phyloP scores from a whole-genome alignment of 2,113 vertebrate genomes.

The Galbula dea region DNA sequence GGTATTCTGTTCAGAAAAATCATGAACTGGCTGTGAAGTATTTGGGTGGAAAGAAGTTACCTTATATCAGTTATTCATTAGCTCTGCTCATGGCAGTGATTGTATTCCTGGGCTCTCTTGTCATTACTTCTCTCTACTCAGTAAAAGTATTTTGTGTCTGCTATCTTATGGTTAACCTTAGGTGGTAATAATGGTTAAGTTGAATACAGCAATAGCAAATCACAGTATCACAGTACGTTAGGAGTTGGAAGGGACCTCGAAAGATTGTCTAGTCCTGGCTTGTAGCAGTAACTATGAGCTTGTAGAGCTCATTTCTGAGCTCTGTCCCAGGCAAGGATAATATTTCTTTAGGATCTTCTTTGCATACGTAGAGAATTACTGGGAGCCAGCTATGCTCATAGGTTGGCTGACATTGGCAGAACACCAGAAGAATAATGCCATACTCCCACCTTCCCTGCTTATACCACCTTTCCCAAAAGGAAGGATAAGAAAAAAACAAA shows the following conservation, averaged over 20 bases:
- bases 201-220: not conserved
- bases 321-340: not conserved
- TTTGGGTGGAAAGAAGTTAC: not conserved
- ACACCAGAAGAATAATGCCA: not conserved
- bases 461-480: not conserved
- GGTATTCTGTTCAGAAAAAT: not conserved
- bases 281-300: not conserved
- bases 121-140: not conserved
- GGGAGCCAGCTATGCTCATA: not conserved
- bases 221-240: too few species aligned
- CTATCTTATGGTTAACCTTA: not conserved
- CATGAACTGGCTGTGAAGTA: not conserved
- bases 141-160: not conserved
- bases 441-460: not conserved
- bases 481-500: not conserved
- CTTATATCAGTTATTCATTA: not conserved
- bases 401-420: not conserved
- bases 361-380: not conserved
- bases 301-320: not conserved
- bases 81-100: not conserved
- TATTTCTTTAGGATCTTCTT: not conserved
- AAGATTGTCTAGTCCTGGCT: too few species aligned
- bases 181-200: not conserved
- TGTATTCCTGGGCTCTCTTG: not conserved
- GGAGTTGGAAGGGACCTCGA: too few species aligned